Evolutionary conservation across 1,140 invertebrate species (phyloP).

Genomic region (Aphelinus certus): DNA sequence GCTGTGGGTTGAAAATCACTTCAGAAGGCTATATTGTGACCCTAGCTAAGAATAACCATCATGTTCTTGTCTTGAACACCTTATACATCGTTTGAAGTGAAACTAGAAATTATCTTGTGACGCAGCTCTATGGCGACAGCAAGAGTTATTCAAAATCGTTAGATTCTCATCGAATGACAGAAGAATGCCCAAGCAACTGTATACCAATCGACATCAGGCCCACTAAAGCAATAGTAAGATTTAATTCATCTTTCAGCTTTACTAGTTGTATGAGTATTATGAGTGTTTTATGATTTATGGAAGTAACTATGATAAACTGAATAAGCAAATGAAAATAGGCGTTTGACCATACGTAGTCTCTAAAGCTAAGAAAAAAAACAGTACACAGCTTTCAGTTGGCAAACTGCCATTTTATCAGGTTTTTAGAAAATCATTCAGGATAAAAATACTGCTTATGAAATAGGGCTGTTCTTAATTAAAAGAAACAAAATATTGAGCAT

Average conservation of each 20-base stretch:
- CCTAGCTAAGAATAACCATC: slow-evolving; percentile 97
- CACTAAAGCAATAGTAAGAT: slow-evolving; percentile 60
- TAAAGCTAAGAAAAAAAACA: slow-evolving; percentile 46
- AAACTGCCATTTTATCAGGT: slow-evolving; percentile 54
- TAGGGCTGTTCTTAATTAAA: slow-evolving; percentile 26
- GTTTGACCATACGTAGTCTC: slow-evolving; percentile 55
- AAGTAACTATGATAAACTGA: slow-evolving; percentile 42
- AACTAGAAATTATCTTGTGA: slow-evolving; percentile 44
- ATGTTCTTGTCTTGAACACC: slow-evolving; percentile 95
- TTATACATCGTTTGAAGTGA: slow-evolving; percentile 86
- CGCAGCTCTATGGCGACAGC: slow-evolving; percentile 4
- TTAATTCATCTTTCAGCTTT: slow-evolving; percentile 56
- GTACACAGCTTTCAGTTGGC: slow-evolving; percentile 60
- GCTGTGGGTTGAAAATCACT: slow-evolving; percentile 96
- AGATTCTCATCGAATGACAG: slow-evolving; percentile 55
- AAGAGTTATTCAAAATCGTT: slow-evolving; percentile 44
- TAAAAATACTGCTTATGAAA: slow-evolving; percentile 36
- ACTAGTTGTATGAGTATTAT: slow-evolving; percentile 54
- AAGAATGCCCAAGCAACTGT: slow-evolving; percentile 42
- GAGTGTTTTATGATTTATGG: slow-evolving; percentile 57
- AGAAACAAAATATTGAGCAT: slow-evolving; percentile 20
- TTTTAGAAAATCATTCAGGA: slow-evolving; percentile 38
- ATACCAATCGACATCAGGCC: slow-evolving; percentile 56
- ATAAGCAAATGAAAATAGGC: slow-evolving; percentile 29
- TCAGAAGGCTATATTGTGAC: slow-evolving; percentile 96